These are phyloP conservation scores for Sarcophaga subvicina DNA, from an alignment of 2,888 invertebrate species.

Conservation along the genomic window DNA sequence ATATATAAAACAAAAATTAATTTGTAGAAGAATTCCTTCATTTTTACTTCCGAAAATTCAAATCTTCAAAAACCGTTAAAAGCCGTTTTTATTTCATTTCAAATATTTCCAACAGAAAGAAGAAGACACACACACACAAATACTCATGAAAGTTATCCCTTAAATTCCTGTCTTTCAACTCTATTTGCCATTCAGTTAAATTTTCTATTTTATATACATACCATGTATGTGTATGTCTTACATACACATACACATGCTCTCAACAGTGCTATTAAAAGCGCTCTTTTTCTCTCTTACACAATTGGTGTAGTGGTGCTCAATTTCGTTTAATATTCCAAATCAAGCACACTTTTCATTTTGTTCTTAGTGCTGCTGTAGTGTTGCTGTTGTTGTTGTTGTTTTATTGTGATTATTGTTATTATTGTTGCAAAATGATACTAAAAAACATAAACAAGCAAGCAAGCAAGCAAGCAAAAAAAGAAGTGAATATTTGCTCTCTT, in stretches of 20 bases:
- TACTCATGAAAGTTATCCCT: neutral
- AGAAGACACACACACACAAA: neutral
- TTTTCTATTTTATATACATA: neutral
- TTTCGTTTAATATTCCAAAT: conserved; percentile 61
- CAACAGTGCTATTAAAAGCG: neutral
- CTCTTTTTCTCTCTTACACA: too few relatives aligned
- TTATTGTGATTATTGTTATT: too few relatives aligned
- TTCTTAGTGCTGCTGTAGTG: too few relatives aligned
- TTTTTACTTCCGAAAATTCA: neutral
- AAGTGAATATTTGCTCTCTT: conserved; percentile 43
- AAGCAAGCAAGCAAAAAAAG: conserved; percentile 25
- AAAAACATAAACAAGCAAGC: neutral
- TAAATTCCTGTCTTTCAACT: conserved; percentile 20
- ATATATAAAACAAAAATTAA: too few relatives aligned
- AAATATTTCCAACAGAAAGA: neutral
- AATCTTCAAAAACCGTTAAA: neutral
- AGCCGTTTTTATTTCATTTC: neutral
- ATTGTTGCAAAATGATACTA: too few relatives aligned
- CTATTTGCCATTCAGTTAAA: neutral
- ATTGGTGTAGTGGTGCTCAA: conserved; percentile 52
- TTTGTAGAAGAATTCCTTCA: too few relatives aligned
- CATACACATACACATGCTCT: neutral
- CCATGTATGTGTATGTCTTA: too few relatives aligned
- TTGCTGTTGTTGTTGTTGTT: conserved; percentile 17
- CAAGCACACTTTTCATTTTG: conserved; percentile 61